Evolutionary conservation across 2,888 invertebrate genomes (phyloP).

Genomic region (Iselma pallidipennis): DNA sequence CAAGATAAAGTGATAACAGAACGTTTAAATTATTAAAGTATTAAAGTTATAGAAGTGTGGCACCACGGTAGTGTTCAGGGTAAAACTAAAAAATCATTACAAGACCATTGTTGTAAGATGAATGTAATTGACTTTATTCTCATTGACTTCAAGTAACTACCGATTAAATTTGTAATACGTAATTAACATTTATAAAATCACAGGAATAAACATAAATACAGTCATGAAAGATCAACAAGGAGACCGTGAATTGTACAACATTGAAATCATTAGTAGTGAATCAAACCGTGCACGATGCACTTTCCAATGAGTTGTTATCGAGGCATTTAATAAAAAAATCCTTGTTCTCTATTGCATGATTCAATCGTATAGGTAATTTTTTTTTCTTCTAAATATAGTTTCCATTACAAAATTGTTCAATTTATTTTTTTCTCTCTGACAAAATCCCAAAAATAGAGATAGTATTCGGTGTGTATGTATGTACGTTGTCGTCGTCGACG

Average conservation of each 20-base stretch:
- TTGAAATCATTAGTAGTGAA: background rate
- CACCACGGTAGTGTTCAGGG: too few species aligned
- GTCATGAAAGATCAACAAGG: background rate
- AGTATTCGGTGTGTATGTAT: background rate
- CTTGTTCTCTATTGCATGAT: too few species aligned
- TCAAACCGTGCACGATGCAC: background rate
- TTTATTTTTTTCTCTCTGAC: background rate
- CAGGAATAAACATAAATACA: background rate
- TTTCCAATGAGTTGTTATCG: background rate
- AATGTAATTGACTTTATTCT: background rate
- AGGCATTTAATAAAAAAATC: too few species aligned
- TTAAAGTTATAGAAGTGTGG: too few species aligned
- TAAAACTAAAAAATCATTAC: background rate
- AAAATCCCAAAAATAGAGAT: background rate
- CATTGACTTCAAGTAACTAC: background rate
- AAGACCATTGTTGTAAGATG: background rate
- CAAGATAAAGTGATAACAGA: too few species aligned
- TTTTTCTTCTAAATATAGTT: too few species aligned
- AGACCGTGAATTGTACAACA: background rate
- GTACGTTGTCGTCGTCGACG: background rate
- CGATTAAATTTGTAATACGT: background rate
- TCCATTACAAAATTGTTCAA: background rate
- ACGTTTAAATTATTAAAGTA: too few species aligned
- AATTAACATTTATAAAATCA: background rate
- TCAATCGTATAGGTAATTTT: too few species aligned